Percentiles rank a stretch among this genome's conserved stretches.
Conservation (phyloP, 2,797 vertebrate genomes). For the Otolemur crassicaudatus region DNA sequence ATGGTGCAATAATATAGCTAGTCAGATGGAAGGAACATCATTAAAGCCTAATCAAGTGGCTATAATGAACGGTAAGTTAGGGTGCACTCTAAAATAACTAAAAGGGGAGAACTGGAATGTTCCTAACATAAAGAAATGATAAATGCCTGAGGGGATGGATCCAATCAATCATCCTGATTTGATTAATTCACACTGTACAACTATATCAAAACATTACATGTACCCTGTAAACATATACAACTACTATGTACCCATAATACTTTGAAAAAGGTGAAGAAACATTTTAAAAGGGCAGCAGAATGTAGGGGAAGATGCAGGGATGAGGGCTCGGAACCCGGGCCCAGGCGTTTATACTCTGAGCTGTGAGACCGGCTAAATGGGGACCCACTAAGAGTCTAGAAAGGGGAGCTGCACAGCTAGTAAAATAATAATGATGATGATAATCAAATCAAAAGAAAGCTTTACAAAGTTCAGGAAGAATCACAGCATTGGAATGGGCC, state of each 20-base stretch:
- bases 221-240: background rate
- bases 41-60: background rate
- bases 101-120: background rate
- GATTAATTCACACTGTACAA: background rate
- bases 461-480: background rate
- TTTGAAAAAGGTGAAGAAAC: background rate
- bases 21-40: background rate
- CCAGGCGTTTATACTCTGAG: background rate
- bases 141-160: background rate
- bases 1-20: background rate
- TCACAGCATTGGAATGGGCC: background rate
- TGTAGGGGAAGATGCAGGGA: background rate
- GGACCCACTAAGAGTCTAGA: background rate
- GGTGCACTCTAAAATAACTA: no score
- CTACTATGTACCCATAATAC: background rate
- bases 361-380: background rate
- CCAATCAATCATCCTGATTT: background rate
- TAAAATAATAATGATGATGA: background rate
- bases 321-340: background rate
- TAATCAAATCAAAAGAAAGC: background rate
- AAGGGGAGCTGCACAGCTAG: background rate
- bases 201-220: background rate
- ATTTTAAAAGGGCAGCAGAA: background rate
- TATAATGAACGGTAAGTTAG: background rate
- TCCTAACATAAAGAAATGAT: background rate